Conservation (phyloP, 2,113 vertebrate genomes). For the Haemorhous mexicanus region DNA sequence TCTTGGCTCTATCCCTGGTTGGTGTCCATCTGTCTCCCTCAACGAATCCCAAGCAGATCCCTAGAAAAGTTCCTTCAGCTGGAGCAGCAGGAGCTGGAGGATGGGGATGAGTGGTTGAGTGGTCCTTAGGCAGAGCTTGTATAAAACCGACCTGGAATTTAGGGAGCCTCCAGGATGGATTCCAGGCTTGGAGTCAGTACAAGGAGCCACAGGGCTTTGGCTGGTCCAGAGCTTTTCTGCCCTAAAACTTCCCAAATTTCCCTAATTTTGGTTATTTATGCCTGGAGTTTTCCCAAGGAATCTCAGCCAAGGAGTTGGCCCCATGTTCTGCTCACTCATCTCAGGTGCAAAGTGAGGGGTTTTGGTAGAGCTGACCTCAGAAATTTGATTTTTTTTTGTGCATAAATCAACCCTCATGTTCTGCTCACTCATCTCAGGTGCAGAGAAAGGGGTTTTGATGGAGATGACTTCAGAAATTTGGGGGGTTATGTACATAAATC, state of each 20-base stretch:
- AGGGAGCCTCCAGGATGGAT: background rate
- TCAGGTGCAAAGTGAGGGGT: accelerated
- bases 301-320: accelerated
- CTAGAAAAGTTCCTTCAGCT: background rate
- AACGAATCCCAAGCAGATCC: background rate
- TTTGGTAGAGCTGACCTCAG: background rate
- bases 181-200: background rate
- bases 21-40: background rate
- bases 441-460: too few relatives aligned
- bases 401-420: accelerated
- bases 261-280: background rate
- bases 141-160: background rate
- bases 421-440: too few relatives aligned
- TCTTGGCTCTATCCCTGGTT: background rate
- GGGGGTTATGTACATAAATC: too few relatives aligned
- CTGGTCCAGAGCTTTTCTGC: background rate
- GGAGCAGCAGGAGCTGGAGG: background rate
- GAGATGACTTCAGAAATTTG: too few relatives aligned
- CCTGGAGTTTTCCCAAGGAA: background rate
- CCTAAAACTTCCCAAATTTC: background rate
- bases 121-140: background rate
- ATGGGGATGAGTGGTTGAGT: background rate
- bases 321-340: accelerated
- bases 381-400: background rate
- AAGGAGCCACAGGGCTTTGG: background rate